Evolutionary conservation across 2,888 invertebrate species (phyloP).

Genomic region (Lobophora halterata): DNA sequence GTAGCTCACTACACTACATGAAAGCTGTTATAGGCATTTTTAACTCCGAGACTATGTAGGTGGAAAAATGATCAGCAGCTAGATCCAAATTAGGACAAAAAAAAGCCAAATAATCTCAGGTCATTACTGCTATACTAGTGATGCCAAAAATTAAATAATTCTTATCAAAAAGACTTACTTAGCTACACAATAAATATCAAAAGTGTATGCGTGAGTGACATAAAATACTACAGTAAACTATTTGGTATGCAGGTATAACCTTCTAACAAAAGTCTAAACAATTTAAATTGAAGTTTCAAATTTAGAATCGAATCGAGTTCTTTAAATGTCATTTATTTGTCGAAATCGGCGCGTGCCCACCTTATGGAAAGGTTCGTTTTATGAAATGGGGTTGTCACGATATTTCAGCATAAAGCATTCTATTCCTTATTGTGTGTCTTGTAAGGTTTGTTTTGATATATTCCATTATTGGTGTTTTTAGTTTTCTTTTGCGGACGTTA

Average conservation of each 20-base stretch:
- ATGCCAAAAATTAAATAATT: slow-evolving; percentile 5
- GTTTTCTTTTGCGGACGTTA: slow-evolving; percentile 56
- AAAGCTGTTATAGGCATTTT: too few relatives aligned
- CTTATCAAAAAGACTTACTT: neutral
- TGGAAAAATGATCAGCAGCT: too few relatives aligned
- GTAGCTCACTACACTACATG: too few relatives aligned
- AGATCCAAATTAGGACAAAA: too few relatives aligned
- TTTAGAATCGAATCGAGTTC: slow-evolving; percentile 69
- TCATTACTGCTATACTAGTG: too few relatives aligned
- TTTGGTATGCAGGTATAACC: too few relatives aligned
- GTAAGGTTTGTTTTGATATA: slow-evolving; percentile 37
- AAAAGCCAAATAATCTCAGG: too few relatives aligned
- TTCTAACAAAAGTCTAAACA: slow-evolving; percentile 71
- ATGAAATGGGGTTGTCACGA: slow-evolving; percentile 59
- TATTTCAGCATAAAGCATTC: slow-evolving; percentile 26
- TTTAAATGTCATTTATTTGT: slow-evolving; percentile 75
- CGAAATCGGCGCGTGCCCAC: slow-evolving; percentile 73
- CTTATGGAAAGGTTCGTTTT: slow-evolving; percentile 74
- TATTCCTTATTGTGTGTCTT: slow-evolving; percentile 3
- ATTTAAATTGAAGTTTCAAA: slow-evolving; percentile 67
- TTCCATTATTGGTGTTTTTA: slow-evolving; percentile 25
- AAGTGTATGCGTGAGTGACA: slow-evolving; percentile 39
- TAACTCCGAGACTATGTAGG: too few relatives aligned
- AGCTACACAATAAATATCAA: slow-evolving; percentile 10
- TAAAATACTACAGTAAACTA: slow-evolving; percentile 30